Conservation (phyloP, 2,113 vertebrate species). For the Petromus typicus region DNA sequence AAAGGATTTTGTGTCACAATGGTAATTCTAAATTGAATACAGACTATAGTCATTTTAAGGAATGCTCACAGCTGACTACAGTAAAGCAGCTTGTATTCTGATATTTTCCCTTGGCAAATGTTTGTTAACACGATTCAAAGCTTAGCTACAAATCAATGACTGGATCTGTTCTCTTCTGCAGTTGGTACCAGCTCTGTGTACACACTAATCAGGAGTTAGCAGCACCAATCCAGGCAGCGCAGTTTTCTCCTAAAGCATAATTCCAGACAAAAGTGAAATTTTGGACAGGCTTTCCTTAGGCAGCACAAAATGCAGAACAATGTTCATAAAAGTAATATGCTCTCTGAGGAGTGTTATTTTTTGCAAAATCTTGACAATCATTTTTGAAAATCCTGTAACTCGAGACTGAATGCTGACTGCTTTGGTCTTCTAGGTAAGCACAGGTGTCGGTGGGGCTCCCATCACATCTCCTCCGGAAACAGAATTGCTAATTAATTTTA, state of each 20-base stretch:
- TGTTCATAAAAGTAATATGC: not conserved
- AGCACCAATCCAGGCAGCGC: not conserved
- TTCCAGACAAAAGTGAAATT: not conserved
- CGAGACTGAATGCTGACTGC: not conserved
- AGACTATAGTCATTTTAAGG: not conserved
- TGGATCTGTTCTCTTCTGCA: conserved; percentile 28
- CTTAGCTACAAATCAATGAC: not conserved
- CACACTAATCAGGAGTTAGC: not conserved
- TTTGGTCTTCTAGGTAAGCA: not conserved
- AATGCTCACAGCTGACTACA: conserved; percentile 20
- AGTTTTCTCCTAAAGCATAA: conserved; percentile 37
- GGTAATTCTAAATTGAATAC: not conserved
- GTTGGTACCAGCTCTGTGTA: not conserved
- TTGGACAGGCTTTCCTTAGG: conserved; percentile 39
- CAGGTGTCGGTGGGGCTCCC: not conserved
- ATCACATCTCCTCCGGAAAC: not conserved
- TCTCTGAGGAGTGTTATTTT: conserved; percentile 39
- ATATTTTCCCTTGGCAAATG: conserved; percentile 13
- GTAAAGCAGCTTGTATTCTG: conserved; percentile 34
- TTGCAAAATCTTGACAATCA: not conserved
- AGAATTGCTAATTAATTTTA: not conserved
- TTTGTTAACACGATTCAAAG: conserved; percentile 42
- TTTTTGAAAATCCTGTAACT: not conserved
- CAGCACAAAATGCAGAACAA: conserved; percentile 49
- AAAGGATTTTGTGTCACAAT: conserved; percentile 9